Base-by-base conservation (phyloP, 1,140 invertebrate genomes). In the Papilio dardanus region DNA sequence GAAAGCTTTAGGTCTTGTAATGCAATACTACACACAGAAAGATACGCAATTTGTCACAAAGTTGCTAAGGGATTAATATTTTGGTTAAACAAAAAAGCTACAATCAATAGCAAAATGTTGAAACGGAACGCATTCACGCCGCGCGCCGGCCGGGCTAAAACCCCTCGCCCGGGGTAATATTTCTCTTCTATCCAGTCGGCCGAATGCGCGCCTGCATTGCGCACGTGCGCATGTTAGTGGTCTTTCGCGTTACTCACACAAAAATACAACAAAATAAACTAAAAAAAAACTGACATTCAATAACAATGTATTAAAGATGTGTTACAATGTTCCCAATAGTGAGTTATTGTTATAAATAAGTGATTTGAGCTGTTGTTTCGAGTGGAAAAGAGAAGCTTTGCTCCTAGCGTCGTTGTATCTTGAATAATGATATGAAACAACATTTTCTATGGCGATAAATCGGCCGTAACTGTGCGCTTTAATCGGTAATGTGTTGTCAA, bases 401-500 rank as follows among this genome's bases (percentile, higher is more conserved):
- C 80, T 81, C 74, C 78, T 77, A 85, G 85, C 85, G 81, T 87
- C 82, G 76, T 77, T 80, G 79, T 82, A 82, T 86, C 81, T 81
- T 85, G 84, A 86, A 87, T 87, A 89, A 88, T 88, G 88, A 90
- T 89, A 89, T 90, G 83, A 88, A 91, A 91, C 84, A 87, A 87
- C 85, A 87, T 91, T 90, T 88, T 82, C 83, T 86, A 81, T 79
- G 74, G 76, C 83, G 83, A 91, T 90, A 92, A 90, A 90, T 90
- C 85, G 79, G 77, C 78, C 81, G 86, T 88, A 83, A 86, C 81
- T 81, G 81, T 86, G 82, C 65, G 50, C 74, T 85, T 87, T 88
- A 88, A 91, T 91, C 85, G 86, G 82, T 91, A 90, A 91, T 89
- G 84, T 88, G 85, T 83, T 79, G 76, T 86, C 82, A 75, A 83